Base-by-base conservation (phyloP, 2,888 invertebrate species). In the Lycaena phlaeas region DNA sequence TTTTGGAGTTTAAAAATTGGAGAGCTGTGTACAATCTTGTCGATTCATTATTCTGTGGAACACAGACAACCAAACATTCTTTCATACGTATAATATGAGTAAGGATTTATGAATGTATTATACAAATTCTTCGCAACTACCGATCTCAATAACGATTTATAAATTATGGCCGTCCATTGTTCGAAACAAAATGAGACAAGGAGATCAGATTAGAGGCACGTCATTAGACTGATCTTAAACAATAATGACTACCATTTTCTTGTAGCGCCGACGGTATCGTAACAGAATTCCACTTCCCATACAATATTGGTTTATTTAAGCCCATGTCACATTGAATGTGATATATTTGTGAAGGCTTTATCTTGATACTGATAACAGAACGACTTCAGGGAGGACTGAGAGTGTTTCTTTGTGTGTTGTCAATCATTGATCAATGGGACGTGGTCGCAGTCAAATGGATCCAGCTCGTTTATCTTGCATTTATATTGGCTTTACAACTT, bases 211-310 rank as follows among this genome's bases (percentile, higher is more conserved):
- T 47, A 45, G 45, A 43, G 48, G 47, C 37, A 45, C 48, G 54
- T 60, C 70, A 67, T 71, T 68, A 69, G 57, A 57, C 50, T 52
- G 64, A 66, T 65, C 60, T 61, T 63, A 59, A 61, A 61, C 62
- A 54, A 61, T 68, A 58, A 68, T 59, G 64, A 60, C 61, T 54
- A 57, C 57, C 66, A 64, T 68, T 64, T 67, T 61, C 67, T 62
- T 64, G 67, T 64, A 52, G 40, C 27, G 17, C 45, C 38, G 37
- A 43, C 34, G 3, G 40, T 43, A 45, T 10, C 41, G 14, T 4
- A 40, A 57, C 51, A 53, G 38, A 27, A 56, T 57, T 41, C 52
- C 12, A 46, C 34, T 15, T 27, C 15, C 6, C 17, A 26, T 46
- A 34, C 14, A 15, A 14, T 28, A 34, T 34, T 9, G 18, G 34